Conservation (phyloP, 2,113 vertebrate genomes). For the Peucedramus taeniatus region DNA sequence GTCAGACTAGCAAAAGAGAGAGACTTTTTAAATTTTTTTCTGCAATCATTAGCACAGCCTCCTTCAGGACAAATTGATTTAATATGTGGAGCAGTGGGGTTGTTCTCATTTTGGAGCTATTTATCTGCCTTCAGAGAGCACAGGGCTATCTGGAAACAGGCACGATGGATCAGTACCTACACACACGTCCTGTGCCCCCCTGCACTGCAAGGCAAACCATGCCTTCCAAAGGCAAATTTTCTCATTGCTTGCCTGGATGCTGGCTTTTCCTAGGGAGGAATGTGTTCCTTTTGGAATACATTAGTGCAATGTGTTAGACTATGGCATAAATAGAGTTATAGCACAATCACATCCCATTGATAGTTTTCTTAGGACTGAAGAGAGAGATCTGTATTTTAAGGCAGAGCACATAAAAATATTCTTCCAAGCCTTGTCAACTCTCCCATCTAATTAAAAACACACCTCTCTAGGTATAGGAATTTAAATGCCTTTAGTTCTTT, state of each 20-base stretch:
- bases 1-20: not conserved
- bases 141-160: not conserved
- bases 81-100: not conserved
- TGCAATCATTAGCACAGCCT: not conserved
- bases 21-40: not conserved
- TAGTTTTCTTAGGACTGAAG: not conserved
- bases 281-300: not conserved
- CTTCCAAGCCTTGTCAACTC: slow-evolving; percentile 41
- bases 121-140: not conserved
- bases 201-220: not conserved
- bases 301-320: not conserved
- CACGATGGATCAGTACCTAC: not conserved
- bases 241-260: not conserved
- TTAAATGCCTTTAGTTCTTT: slow-evolving; percentile 1
- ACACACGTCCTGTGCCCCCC: not conserved
- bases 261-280: not conserved
- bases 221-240: not conserved
- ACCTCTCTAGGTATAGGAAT: slow-evolving; percentile 14
- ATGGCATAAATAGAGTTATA: not conserved
- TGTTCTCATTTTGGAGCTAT: not conserved
- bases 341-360: not conserved
- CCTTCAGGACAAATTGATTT: not conserved
- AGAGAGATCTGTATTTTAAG: not conserved
- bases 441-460: slow-evolving; percentile 49
- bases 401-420: slow-evolving; percentile 46